These are phyloP conservation scores for Actinemys pallida DNA, from an alignment of 2,113 vertebrate species.

Conservation along the genomic window DNA sequence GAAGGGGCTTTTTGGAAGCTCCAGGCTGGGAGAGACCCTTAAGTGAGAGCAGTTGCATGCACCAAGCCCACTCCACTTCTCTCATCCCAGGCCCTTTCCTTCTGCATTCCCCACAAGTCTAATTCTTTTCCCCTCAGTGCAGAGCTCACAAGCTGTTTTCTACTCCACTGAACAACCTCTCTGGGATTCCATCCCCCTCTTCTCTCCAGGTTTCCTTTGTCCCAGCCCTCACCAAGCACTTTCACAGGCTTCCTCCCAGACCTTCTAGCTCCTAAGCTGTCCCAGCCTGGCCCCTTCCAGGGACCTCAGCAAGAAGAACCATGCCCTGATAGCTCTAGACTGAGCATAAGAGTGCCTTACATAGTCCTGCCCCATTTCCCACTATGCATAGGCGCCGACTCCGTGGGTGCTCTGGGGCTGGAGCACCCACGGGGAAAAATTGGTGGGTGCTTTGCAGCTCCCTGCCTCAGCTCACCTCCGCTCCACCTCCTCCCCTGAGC, in stretches of 20 bases:
- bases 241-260: neutral
- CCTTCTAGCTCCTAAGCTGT: neutral
- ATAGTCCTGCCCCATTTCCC: neutral
- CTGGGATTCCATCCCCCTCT: neutral
- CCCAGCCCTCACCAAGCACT: neutral
- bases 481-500: no score
- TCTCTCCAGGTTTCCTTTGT: constrained; percentile 32
- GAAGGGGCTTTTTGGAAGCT: neutral
- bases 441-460: no score
- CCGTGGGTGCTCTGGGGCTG: no score
- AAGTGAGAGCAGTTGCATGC: constrained; percentile 34
- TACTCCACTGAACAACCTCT: neutral
- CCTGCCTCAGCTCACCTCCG: no score
- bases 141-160: constrained; percentile 11
- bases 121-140: constrained; percentile 47
- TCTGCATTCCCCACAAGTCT: constrained; percentile 25
- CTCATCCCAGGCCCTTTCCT: constrained; percentile 51
- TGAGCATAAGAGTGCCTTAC: neutral
- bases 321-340: neutral
- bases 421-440: no score
- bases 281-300: neutral
- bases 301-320: neutral
- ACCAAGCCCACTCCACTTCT: constrained; percentile 51
- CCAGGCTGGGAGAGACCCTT: neutral
- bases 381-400: neutral